Base-by-base conservation (phyloP, 2,888 invertebrate genomes). In the Latrodectus elegans region DNA sequence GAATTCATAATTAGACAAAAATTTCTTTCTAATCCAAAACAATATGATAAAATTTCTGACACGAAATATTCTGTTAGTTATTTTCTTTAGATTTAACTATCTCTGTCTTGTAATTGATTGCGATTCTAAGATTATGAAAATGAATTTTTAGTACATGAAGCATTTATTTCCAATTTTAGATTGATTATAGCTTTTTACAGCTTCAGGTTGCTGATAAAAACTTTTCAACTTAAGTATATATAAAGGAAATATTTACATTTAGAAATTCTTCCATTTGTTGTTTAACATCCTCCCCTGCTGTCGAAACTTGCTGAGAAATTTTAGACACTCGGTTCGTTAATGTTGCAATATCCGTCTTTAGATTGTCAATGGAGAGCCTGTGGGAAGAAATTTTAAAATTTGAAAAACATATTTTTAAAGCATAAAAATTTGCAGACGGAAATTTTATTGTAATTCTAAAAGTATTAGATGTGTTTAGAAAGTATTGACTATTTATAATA, bases 231-330 rank as follows among this genome's bases (percentile, higher is more conserved):
- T 78, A 64, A 49, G 14, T n/a, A 51, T n/a, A 38, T n/a, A 49
- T 22, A 67, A 15, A 26, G 4, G 53, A 65, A 14, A 22, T n/a
- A 17, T 51, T 89, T 80, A 89, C 88, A 38, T 88, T 72, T 1
- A 98, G 93, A 93, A 98, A 98, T 89, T 96, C 95, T 26, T 94
- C 94, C 96, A 97, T 97, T 93, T 98, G 97, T 9, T 94, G 94
- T 91, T 95, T 95, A 74, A 98, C 96, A 91, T 98, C 97, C 91
- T 96, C 96, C 17, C 94, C 93, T 0, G 95, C 95, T 79, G 95
- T 92, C 89, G 95, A 95, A 80, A 97, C 95, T 92, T 97, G 97
- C 90, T 94, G 94, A 91, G 95, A 95, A 72, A 98, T 94, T 91
- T 95, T 95, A 86, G 94, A 94, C 74, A 98, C 96, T 91, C 96